Base-by-base conservation (phyloP, 2,888 invertebrate species). In the Nymphalis urticae region DNA sequence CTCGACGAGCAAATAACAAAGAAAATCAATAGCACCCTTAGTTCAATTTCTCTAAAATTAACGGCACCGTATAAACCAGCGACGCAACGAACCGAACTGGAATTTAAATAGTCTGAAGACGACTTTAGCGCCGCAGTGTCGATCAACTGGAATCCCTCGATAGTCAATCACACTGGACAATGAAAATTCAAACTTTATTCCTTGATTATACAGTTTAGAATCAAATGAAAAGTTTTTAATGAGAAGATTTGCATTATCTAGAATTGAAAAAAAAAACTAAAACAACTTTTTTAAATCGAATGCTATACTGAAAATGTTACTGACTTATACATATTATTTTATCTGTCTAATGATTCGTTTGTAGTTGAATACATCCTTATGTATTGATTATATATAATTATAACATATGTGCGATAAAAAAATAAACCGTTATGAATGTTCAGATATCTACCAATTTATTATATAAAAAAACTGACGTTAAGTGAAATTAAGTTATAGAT, bases 21-120 rank as follows among this genome's bases (percentile, higher is more conserved):
- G 75, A 81, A 83, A 86, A 89, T 89, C 89, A 81, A 89, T 88
- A 86, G 71, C 72, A 78, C 78, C 80, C 83, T 79, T 76, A 80
- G 80, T 85, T 85, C 86, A 92, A 91, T 90, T 93, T 85, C 84
- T 81, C 84, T 83, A 81, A 91, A 93, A 93, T 93, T 92, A 92
- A 92, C 92, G 87, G 90, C 87, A 75, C 84, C 83, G 92, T 87
- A 93, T 93, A 92, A 93, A 93, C 87, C 90, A 93, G 87, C 83
- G 82, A 87, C 83, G 93, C 93, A 93, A 93, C 93, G 92, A 93
- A 91, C 93, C 91, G 88, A 79, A 90, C 85, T 74, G 92, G 93
- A 92, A 93, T 92, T 91, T 90, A 90, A 92, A 90, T 92, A 90
- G 92, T 91, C 91, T 87, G 84, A 85, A 89, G 88, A 86, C 86